phyloP scores from a whole-genome alignment of 1,140 invertebrate genomes.

The Drosophila lowei region DNA sequence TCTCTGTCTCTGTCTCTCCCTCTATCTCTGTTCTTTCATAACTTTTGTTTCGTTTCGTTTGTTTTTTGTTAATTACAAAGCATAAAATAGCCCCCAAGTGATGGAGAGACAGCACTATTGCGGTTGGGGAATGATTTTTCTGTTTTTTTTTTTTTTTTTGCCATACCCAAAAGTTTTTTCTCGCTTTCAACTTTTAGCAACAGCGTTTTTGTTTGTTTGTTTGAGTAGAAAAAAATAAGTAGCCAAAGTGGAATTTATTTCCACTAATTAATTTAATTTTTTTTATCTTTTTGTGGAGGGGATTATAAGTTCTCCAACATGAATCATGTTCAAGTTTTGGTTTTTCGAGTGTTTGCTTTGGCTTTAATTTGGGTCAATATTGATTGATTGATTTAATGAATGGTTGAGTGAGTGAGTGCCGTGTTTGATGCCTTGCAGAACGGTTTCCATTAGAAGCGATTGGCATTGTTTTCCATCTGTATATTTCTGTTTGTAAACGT shows the following conservation, averaged over 20 bases:
- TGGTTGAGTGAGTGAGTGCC: slow-evolving; percentile 8
- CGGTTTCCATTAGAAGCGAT: slow-evolving; percentile 12
- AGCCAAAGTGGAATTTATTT: slow-evolving; percentile 19
- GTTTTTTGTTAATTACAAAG: slow-evolving; percentile 55
- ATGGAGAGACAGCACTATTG: slow-evolving; percentile 14
- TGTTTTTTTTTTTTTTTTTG: neutral
- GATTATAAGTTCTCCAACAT: slow-evolving; percentile 15
- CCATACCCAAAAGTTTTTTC: neutral
- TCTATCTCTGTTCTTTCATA: slow-evolving; percentile 45
- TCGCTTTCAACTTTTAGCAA: slow-evolving; percentile 10
- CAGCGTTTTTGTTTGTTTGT: slow-evolving; percentile 7
- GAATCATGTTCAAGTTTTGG: slow-evolving; percentile 24
- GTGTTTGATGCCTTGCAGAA: slow-evolving; percentile 27
- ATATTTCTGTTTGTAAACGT: neutral
- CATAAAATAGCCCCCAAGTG: neutral
- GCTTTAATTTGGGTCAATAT: slow-evolving; percentile 58
- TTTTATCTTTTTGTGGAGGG: neutral
- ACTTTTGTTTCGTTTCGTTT: slow-evolving; percentile 47
- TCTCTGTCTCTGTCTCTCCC: slow-evolving; percentile 27
- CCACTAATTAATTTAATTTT: slow-evolving; percentile 31
- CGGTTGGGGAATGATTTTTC: slow-evolving; percentile 7
- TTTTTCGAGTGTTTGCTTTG: slow-evolving; percentile 41
- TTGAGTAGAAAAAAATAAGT: slow-evolving; percentile 29
- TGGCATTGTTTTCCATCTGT: slow-evolving; percentile 22
- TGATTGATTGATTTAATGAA: slow-evolving; percentile 46